Conservation (phyloP, 2,797 vertebrate genomes). For the Xenopus petersii region DNA sequence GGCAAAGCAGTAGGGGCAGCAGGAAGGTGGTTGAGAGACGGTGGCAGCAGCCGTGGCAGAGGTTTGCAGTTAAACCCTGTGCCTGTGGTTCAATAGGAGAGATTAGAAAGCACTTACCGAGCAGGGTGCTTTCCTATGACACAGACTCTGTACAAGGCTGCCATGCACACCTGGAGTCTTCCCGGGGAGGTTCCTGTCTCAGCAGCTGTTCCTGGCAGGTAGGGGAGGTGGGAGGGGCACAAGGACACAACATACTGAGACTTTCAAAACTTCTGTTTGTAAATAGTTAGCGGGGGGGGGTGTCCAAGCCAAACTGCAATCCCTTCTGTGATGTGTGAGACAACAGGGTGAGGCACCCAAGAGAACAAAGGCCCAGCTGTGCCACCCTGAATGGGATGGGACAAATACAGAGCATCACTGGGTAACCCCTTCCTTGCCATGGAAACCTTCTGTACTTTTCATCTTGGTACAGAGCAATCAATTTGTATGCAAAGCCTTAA, state of each 20-base stretch:
- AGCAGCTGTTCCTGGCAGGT: conserved; percentile 31
- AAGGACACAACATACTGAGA: not conserved
- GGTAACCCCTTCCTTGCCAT: not conserved
- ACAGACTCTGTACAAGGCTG: conserved; percentile 11
- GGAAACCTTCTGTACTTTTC: not conserved
- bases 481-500: too few species aligned
- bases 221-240: conserved; percentile 8
- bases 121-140: too few species aligned
- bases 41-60: too few species aligned
- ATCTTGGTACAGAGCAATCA: too few species aligned
- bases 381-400: conserved; percentile 16
- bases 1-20: too few species aligned
- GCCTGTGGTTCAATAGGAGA: too few species aligned
- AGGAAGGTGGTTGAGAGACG: too few species aligned
- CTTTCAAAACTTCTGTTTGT: not conserved
- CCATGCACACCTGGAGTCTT: conserved; percentile 24
- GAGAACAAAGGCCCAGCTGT: conserved; percentile 20
- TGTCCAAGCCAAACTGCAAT: not conserved
- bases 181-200: conserved; percentile 3
- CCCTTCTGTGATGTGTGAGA: not conserved
- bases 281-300: conserved; percentile 4
- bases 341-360: conserved; percentile 5
- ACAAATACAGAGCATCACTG: not conserved
- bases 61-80: too few species aligned
- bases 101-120: too few species aligned